A percentile compares a stretch with the other conserved stretches of the same genome.
phyloP scores from a whole-genome alignment of 1,140 invertebrate genomes.

The Drosophila ohnishii region DNA sequence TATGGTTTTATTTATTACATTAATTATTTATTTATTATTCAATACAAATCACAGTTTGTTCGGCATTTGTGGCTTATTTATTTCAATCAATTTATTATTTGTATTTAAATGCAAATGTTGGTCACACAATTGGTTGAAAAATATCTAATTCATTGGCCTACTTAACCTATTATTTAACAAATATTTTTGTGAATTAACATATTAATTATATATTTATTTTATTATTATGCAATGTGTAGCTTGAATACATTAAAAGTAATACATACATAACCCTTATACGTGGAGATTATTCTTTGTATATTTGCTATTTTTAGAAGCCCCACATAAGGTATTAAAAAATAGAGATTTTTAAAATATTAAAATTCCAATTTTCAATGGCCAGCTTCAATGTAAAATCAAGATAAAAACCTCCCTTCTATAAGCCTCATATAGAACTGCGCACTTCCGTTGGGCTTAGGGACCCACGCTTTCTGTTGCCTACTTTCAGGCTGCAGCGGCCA shows the following conservation, averaged over 20 bases:
- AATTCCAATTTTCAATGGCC: rapidly evolving
- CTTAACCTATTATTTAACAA: background rate
- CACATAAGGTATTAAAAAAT: too few relatives aligned
- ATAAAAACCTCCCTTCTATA: background rate
- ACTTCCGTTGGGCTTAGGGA: background rate
- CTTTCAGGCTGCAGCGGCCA: constrained; percentile 43
- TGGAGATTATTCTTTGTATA: background rate
- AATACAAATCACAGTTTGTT: background rate
- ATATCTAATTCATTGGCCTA: background rate
- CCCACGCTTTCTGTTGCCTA: constrained; percentile 34
- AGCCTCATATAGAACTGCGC: background rate
- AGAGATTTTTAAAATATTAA: too few relatives aligned
- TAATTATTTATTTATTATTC: background rate
- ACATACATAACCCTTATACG: too few relatives aligned
- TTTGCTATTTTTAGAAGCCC: background rate
- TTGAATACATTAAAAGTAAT: background rate
- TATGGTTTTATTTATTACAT: too few relatives aligned
- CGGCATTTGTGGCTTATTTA: background rate
- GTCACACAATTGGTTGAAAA: background rate
- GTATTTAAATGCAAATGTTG: background rate
- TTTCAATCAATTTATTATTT: background rate
- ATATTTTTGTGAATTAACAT: background rate
- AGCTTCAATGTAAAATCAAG: background rate
- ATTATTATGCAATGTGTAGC: background rate
- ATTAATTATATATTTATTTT: background rate